phyloP scores from a whole-genome alignment of 2,888 invertebrate species.

The Carcina quercana region DNA sequence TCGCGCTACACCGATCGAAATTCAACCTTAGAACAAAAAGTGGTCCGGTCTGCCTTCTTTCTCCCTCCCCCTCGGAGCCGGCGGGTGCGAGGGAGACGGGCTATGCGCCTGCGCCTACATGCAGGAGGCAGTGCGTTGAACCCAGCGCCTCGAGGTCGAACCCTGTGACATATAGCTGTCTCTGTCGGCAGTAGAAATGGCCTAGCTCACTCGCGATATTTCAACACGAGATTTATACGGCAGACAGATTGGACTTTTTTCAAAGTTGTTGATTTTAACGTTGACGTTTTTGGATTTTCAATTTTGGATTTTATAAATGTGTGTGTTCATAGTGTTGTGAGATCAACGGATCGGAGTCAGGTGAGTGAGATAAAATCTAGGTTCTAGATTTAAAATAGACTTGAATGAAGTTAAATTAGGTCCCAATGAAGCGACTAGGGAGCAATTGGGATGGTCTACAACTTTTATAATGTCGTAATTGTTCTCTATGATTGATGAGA shows the following conservation, averaged over 20 bases:
- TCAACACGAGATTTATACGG: too few species aligned
- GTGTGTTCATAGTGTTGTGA: conserved; percentile 5
- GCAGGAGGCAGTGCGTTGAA: conserved; percentile 66
- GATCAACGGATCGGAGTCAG: too few species aligned
- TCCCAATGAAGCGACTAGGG: too few species aligned
- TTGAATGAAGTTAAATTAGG: too few species aligned
- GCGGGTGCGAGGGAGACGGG: conserved; percentile 32
- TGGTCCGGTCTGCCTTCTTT: conserved; percentile 39
- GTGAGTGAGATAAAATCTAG: too few species aligned
- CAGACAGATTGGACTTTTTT: too few species aligned
- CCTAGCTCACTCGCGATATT: conserved; percentile 20
- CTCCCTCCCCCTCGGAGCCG: conserved; percentile 24
- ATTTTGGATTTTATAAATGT: neutral
- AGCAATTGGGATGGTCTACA: too few species aligned
- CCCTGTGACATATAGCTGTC: conserved; percentile 37
- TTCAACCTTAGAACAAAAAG: conserved; percentile 66
- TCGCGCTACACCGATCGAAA: conserved; percentile 61
- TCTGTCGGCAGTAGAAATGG: conserved; percentile 37
- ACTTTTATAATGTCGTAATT: too few species aligned
- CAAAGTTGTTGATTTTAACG: too few species aligned
- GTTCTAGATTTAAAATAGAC: too few species aligned
- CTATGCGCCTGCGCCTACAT: conserved; percentile 59
- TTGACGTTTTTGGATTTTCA: neutral
- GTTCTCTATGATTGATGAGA: too few species aligned
- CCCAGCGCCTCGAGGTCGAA: conserved; percentile 39